Percentiles rank a stretch among this genome's conserved stretches.
Conservation (phyloP, 2,888 invertebrate species). For the Aleiodes testaceus region DNA sequence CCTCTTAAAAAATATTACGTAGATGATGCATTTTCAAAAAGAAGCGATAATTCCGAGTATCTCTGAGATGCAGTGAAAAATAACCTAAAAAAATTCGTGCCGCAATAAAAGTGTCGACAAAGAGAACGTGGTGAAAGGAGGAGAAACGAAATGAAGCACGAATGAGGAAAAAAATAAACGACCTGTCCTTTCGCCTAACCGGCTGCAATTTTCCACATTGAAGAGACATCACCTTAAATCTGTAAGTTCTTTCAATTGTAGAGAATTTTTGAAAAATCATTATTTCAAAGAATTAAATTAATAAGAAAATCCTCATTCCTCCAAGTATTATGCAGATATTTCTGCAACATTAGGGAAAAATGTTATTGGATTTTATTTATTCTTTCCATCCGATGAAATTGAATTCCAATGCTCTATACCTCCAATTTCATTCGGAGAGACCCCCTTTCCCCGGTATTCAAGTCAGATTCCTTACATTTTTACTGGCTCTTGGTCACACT, state of each 20-base stretch:
- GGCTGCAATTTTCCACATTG: slow-evolving; percentile 21
- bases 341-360: slow-evolving; percentile 58
- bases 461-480: slow-evolving; percentile 49
- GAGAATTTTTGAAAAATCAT: neutral
- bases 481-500: slow-evolving; percentile 46
- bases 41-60: neutral
- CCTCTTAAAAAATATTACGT: too few relatives aligned
- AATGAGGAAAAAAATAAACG: slow-evolving; percentile 38
- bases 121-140: slow-evolving; percentile 42
- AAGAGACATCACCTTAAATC: slow-evolving; percentile 17
- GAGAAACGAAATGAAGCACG: slow-evolving; percentile 44
- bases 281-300: too few relatives aligned
- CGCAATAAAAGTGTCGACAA: slow-evolving; percentile 61
- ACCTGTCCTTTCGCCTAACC: slow-evolving; percentile 31
- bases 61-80: slow-evolving; percentile 2
- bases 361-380: slow-evolving; percentile 67
- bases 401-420: slow-evolving; percentile 63
- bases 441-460: slow-evolving; percentile 51
- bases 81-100: slow-evolving; percentile 38
- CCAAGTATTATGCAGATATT: slow-evolving; percentile 34
- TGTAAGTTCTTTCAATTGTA: neutral
- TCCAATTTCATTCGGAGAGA: slow-evolving; percentile 64
- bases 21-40: neutral
- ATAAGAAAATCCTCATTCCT: neutral
- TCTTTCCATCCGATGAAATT: slow-evolving; percentile 62